Percentiles rank a stretch among this genome's conserved stretches.
Evolutionary conservation across 2,797 vertebrate genomes (phyloP).

Genomic region (Acrocephalus scirpaceus): DNA sequence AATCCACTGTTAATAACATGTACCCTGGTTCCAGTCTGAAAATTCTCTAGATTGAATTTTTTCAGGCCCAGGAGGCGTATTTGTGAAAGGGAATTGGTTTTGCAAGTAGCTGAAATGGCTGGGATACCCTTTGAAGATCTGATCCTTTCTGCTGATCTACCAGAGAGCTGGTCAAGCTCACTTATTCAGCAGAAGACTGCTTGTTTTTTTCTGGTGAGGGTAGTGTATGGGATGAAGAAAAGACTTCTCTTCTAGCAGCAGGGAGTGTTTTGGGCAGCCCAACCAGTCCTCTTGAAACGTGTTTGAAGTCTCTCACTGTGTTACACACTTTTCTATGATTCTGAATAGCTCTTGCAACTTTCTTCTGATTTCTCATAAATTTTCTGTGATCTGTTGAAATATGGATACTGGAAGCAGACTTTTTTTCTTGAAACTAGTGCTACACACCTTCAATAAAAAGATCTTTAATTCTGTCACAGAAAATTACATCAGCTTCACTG

Average conservation of each 20-base stretch:
- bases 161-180: background rate
- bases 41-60: background rate
- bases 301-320: background rate
- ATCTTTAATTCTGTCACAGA: background rate
- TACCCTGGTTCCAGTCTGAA: background rate
- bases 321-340: rapidly evolving
- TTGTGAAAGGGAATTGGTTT: background rate
- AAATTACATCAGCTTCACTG: background rate
- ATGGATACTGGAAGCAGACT: background rate
- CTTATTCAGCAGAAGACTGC: background rate
- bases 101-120: background rate
- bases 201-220: background rate
- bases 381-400: background rate
- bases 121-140: background rate
- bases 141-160: background rate
- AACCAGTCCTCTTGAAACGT: background rate
- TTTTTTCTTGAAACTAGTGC: background rate
- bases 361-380: background rate
- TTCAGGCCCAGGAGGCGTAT: background rate
- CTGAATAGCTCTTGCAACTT: background rate
- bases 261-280: background rate
- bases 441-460: background rate
- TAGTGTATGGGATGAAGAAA: background rate
- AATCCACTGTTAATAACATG: background rate
- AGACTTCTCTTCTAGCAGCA: background rate